A percentile compares a stretch with the other conserved stretches of the same genome.
Evolutionary conservation across 2,888 invertebrate genomes (phyloP).

Genomic region (Nephrotoma flavescens): DNA sequence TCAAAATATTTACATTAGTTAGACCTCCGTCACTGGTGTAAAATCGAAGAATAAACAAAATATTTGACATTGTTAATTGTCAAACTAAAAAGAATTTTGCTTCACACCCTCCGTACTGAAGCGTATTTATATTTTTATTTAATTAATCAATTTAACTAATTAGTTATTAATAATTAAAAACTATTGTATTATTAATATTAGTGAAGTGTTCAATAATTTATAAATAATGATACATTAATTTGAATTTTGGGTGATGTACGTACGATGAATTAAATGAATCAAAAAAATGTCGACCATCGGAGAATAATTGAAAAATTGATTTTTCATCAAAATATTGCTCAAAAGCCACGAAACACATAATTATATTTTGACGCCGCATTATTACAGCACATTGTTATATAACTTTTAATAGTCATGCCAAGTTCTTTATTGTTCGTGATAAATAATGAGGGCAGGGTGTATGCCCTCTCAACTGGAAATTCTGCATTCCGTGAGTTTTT

Average conservation of each 20-base stretch:
- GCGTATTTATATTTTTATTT: not conserved
- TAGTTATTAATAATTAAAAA: not conserved
- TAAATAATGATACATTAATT: not conserved
- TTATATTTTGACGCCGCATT: not conserved
- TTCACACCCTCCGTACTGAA: not conserved
- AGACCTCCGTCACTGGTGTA: not conserved
- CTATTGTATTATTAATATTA: not conserved
- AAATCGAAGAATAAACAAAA: not conserved
- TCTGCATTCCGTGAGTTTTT: constrained; percentile 76
- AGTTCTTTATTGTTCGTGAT: constrained; percentile 67
- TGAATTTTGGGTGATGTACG: not conserved
- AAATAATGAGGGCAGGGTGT: constrained; percentile 78
- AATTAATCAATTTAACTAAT: not conserved
- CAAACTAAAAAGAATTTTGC: not conserved
- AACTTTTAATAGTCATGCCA: constrained; percentile 34
- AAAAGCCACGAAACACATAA: not conserved
- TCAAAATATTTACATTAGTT: not conserved
- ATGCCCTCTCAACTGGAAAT: constrained; percentile 65
- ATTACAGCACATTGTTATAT: not conserved
- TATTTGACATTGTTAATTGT: not conserved
- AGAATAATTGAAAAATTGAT: not conserved
- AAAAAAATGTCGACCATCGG: not conserved
- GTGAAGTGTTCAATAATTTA: not conserved
- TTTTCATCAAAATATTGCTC: not conserved
- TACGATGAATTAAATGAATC: not conserved